Conservation (phyloP, 2,113 vertebrate genomes). For the Nipponia nippon region DNA sequence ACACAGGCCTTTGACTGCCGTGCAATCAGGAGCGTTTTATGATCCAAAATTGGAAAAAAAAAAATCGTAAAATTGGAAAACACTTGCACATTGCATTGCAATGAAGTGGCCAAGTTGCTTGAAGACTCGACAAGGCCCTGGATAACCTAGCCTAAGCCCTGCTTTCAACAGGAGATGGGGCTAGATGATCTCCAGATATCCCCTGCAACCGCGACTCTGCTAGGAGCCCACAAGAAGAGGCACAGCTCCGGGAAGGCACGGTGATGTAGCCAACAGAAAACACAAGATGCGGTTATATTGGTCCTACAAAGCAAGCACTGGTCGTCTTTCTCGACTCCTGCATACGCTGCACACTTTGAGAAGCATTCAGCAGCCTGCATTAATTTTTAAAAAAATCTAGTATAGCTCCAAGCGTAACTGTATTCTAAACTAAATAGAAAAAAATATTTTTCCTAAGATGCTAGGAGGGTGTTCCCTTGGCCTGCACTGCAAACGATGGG, state of each 20-base stretch:
- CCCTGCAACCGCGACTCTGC: background rate
- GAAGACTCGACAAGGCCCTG: background rate
- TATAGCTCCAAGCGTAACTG: background rate
- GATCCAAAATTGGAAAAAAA: background rate
- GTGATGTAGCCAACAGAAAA: background rate
- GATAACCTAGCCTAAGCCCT: background rate
- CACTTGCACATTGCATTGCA: background rate
- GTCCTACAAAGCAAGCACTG: background rate
- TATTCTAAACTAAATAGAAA: background rate
- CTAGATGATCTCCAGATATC: background rate
- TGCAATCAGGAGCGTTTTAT: background rate
- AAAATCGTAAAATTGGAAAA: background rate
- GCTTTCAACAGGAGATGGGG: background rate
- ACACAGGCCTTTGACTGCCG: fast-evolving
- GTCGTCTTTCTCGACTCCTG: background rate
- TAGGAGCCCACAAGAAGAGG: fast-evolving
- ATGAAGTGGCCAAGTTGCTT: background rate
- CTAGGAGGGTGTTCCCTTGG: background rate
- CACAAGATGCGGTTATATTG: fast-evolving
- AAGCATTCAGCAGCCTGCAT: background rate
- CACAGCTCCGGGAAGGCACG: fast-evolving
- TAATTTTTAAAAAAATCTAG: background rate
- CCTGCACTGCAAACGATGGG: fast-evolving
- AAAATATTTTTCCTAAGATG: background rate
- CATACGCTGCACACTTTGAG: fast-evolving